Base-by-base conservation (phyloP, 2,888 invertebrate species). In the Dendrolimus houi region DNA sequence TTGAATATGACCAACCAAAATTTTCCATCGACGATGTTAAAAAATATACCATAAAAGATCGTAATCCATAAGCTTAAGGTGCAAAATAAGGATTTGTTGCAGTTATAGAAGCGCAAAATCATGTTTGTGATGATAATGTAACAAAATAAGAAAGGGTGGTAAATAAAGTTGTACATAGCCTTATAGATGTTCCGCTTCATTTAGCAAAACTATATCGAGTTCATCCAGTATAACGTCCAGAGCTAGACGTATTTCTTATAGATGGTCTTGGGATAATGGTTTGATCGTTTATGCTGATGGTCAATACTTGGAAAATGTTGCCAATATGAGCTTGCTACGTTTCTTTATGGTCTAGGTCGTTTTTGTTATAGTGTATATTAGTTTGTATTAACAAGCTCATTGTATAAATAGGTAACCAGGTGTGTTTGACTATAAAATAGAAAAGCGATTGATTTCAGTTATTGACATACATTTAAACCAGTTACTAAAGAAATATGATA, bases 181-280 rank as follows among this genome's bases (percentile, higher is more conserved):
- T 81, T 80, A 82, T 78, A 80, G 79, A 74, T 77, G 81, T 75
- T 74, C 72, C 83, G 89, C 87, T 89, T 87, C 89, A 89, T 89
- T 89, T 89, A 88, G 85, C 86, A 86, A 84, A 85, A 80, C 82
- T 85, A 86, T 86, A 82, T 83, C 89, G 86, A 88, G 87, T 89
- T 79, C 81, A 86, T 86, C 80, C 77, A 75, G 68, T 75, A 70
- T 80, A 81, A 72, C 72, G 79, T 79, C 75, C 74, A 69, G 63
- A 64, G 62, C 58, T 64, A 64, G 66, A 68, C 70, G 72, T 68
- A 74, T 79, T 85, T 87, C 84, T 86, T 84, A 80, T 79, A 47
- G 47, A 80, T 79, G 12, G 47, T 12, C 12, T 47, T 47, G 9
- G 12, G 12, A 47, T 47, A 47, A 47, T 47, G 47, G 47, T 47